These are phyloP conservation scores for Drosophila birchii DNA, from an alignment of 2,888 invertebrate genomes.

Conservation along the genomic window DNA sequence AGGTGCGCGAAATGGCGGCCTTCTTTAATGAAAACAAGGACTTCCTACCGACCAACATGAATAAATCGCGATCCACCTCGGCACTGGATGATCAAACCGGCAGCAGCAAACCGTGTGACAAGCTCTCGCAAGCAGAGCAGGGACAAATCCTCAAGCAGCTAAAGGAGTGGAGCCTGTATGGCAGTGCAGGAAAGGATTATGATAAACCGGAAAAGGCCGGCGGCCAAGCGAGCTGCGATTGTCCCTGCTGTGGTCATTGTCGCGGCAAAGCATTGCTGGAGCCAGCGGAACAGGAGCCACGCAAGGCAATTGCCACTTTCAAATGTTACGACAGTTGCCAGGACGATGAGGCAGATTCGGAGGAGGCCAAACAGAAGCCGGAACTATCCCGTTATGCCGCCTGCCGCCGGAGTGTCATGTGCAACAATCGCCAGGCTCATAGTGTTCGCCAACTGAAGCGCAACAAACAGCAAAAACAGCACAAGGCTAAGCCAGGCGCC, in stretches of 20 bases:
- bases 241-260: conserved; percentile 78
- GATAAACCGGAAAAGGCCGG: conserved; percentile 44
- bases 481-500: conserved; percentile 24
- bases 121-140: conserved; percentile 77
- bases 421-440: conserved; percentile 70
- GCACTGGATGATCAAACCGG: conserved; percentile 52
- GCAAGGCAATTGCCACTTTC: conserved; percentile 48
- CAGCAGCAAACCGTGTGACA: conserved; percentile 35
- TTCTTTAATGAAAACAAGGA: conserved; percentile 86
- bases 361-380: conserved; percentile 22
- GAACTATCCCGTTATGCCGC: conserved; percentile 57
- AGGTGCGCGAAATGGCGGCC: conserved; percentile 89
- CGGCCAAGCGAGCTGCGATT: conserved; percentile 66
- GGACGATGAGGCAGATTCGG: conserved; percentile 40
- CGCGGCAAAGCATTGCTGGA: conserved; percentile 28
- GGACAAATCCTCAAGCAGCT: conserved; percentile 81
- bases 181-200: conserved; percentile 80
- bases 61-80: conserved; percentile 76
- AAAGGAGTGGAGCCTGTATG: conserved; percentile 84
- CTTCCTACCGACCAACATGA: conserved; percentile 53
- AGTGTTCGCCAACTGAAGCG: conserved; percentile 79
- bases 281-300: conserved; percentile 20
- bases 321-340: conserved; percentile 71
- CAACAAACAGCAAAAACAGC: conserved; percentile 55
- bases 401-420: conserved; percentile 76